A percentile compares a stretch with the other conserved stretches of the same genome.
Conservation (phyloP, 2,888 invertebrate genomes). For the Meteorus colon region DNA sequence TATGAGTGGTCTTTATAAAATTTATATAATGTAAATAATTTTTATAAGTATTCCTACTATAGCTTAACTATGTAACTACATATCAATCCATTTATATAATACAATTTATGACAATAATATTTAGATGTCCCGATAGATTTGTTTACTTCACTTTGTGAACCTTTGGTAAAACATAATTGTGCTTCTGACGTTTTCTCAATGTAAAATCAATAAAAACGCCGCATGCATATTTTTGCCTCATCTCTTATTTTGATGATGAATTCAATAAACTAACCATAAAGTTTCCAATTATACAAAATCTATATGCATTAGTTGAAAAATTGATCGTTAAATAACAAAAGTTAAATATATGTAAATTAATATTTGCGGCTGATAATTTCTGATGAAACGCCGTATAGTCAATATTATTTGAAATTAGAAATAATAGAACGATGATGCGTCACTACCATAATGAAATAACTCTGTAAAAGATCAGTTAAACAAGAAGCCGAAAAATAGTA, state of each 20-base stretch:
- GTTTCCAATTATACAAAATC: slow-evolving; percentile 6
- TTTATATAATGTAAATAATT: slow-evolving; percentile 7
- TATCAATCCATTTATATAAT: neutral
- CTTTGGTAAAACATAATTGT: slow-evolving; percentile 64
- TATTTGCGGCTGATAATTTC: neutral
- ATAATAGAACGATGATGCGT: neutral
- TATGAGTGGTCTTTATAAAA: neutral
- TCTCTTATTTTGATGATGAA: neutral
- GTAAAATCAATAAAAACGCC: neutral
- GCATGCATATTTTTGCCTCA: neutral
- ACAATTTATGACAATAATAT: neutral
- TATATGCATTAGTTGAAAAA: neutral
- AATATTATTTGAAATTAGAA: neutral
- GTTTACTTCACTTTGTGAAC: slow-evolving; percentile 60
- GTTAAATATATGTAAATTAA: neutral
- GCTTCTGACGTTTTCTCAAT: neutral
- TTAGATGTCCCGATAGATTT: neutral
- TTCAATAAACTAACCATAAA: neutral
- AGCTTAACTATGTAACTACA: neutral
- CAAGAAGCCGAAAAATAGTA: neutral
- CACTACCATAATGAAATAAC: neutral
- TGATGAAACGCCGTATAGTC: neutral
- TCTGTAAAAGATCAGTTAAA: neutral
- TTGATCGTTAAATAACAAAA: neutral
- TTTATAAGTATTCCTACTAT: neutral